Evolutionary conservation across 2,888 invertebrate species (phyloP).

Genomic region (Leptopilina drosophilae): DNA sequence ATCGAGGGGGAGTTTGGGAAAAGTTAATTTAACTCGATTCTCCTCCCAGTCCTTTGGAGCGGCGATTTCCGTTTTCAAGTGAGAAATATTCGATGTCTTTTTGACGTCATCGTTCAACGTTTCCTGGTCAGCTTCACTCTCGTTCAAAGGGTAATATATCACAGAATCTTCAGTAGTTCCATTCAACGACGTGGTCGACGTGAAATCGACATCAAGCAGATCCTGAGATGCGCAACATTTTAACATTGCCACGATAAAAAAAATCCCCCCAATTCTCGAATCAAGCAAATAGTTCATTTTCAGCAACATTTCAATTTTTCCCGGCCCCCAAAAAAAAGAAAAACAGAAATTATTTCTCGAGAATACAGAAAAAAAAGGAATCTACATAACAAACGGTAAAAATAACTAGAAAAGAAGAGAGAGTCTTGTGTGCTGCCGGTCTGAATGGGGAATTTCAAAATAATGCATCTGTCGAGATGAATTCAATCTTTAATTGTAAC

Average conservation of each 20-base stretch:
- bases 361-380: neutral
- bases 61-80: constrained; percentile 63
- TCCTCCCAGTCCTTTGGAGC: constrained; percentile 65
- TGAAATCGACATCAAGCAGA: constrained; percentile 52
- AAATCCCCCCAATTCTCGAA: constrained; percentile 44
- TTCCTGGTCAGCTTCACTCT: constrained; percentile 51
- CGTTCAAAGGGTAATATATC: constrained; percentile 59
- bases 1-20: constrained; percentile 67
- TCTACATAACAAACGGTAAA: neutral
- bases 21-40: constrained; percentile 64
- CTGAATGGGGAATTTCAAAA: neutral
- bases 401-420: neutral
- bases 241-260: constrained; percentile 54
- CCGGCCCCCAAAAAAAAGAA: neutral
- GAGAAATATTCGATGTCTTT: constrained; percentile 65
- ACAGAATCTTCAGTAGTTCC: constrained; percentile 63
- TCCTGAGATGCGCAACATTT: constrained; percentile 53
- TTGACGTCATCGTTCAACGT: constrained; percentile 47
- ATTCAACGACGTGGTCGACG: constrained; percentile 50
- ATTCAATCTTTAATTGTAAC: neutral
- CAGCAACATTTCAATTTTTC: neutral
- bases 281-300: too few species aligned
- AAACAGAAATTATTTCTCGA: neutral
- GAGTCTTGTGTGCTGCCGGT: too few species aligned
- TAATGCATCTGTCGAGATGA: neutral